Base-by-base conservation (phyloP, 2,113 vertebrate species). In the Megalops atlanticus region DNA sequence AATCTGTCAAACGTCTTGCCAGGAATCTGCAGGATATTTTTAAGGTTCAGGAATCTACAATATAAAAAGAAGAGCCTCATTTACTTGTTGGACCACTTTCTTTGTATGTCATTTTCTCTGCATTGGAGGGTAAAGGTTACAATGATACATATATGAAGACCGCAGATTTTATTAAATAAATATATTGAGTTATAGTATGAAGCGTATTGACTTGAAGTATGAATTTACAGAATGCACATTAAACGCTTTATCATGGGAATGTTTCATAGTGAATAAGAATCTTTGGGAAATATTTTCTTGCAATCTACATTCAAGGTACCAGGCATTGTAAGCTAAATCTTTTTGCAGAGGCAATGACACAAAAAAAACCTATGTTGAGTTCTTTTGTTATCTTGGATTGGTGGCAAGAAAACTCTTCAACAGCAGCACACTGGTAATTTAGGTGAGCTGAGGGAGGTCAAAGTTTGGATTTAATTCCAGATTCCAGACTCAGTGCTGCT, bases 1-100 rank as follows among this genome's bases (percentile, higher is more conserved):
- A 89, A 91, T 90, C 90, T 92, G 92, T 93, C 92, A 93, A 88
- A 91, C 89, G 85, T 89, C 89, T 91, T 91, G 89, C 89, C 82
- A 88, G 90, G 89, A 87, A 89, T 89, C 88, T 89, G 92, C 86
- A 90, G 88, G 89, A 84, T 86, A 76, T 85, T 12, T 84, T 78
- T 75, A 86, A 86, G 88, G 87, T 92, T 92, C 88, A 89, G 82
- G 84, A 89, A 77, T 68, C 27, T 47, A 18, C 43, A 75, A n/a
- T 16, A 0, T 27, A 43, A 77, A 49, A 24, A n/a, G 31, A 41
- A 74, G 38, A 21, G 3, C 15, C n/a, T 54, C 64, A 18, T n/a
- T 8, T 24, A 31, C 47, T 15, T 49, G 76, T 36, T 18, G 16
- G 1, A 7, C 52, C 52, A 58, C 2, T 58, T n/a, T 21, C 54